Conservation (phyloP, 2,797 vertebrate genomes). For the Phalloptychus januarius region DNA sequence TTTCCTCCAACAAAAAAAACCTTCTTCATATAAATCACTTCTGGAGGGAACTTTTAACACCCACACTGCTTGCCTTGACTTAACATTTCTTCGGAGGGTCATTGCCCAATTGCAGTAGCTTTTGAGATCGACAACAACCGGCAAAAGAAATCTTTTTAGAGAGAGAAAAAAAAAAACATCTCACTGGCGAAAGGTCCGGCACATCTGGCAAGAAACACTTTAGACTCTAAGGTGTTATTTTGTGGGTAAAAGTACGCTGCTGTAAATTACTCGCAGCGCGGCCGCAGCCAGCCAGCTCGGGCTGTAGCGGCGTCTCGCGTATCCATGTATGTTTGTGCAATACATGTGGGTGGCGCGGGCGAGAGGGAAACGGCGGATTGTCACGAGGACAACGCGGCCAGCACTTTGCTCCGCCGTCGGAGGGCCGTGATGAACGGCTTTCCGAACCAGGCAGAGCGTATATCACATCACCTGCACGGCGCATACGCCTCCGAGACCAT, state of each 20-base stretch:
- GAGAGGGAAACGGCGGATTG: slow-evolving; percentile 38
- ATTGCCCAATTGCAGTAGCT: not conserved
- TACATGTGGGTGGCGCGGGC: slow-evolving; percentile 53
- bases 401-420: slow-evolving; percentile 88
- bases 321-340: slow-evolving; percentile 29
- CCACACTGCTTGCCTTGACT: not conserved
- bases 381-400: slow-evolving; percentile 69
- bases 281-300: slow-evolving; percentile 28
- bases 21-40: not conserved
- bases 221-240: slow-evolving; percentile 51
- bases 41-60: not conserved
- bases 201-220: slow-evolving; percentile 30
- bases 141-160: slow-evolving; percentile 9
- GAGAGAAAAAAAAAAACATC: not conserved
- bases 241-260: slow-evolving; percentile 80
- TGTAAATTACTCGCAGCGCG: slow-evolving; percentile 86
- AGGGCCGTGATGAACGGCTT: slow-evolving; percentile 85
- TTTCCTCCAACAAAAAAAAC: not conserved
- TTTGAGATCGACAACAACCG: not conserved
- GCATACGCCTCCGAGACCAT: slow-evolving; percentile 88
- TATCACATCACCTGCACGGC: slow-evolving; percentile 96
- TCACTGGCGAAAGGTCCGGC: slow-evolving; percentile 18
- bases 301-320: slow-evolving; percentile 29
- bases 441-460: slow-evolving; percentile 88
- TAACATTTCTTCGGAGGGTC: not conserved